Evolutionary conservation across 2,888 invertebrate species (phyloP), one percentile per base, ranked within the genome.

Genomic region (Gryllus longicercus): DNA sequence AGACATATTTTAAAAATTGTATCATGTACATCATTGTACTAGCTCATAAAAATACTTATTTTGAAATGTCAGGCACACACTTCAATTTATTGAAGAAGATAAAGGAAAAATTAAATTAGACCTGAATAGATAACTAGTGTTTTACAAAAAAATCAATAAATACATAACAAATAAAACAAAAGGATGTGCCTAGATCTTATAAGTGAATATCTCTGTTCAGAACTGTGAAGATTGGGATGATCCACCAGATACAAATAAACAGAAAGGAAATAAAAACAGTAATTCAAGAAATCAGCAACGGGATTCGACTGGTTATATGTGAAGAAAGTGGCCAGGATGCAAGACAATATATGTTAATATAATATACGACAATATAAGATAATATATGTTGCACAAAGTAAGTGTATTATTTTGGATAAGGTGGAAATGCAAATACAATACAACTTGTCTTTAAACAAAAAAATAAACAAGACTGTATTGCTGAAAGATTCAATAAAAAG

Each of bases 191-290:
- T 75, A n/a, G 10, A 75, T 1, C 4, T 75, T 23, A 18, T 16
- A 78, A n/a, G 16, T 50, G 50, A 78, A 49, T 74, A 76, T 63
- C 63, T 79, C 77, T 51, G 78, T 74, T 82, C 82, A 84, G 84
- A 83, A 84, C 38, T 84, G 84, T 79, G 84, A 84, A 77, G 84
- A 84, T 78, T 84, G 84, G 84, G 83, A 84, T 75, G 80, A 76
- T 23, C 78, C 51, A 75, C 23, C 49, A 18, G 76, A 76, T 2
- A 14, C 21, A 18, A 78, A 38, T 51, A 38, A 78, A 21, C 77
- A 80, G 21, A 50, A 74, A 38, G 11, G 38, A 80, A 78, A 50
- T 74, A 74, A 23, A 50, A 78, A 77, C 21, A 51, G 63, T 23
- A 21, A 74, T 76, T 50, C 25, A 75, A 74, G 38, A 78, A 21